Conservation (phyloP, 2,797 vertebrate genomes). For the Sebastes oblongus region DNA sequence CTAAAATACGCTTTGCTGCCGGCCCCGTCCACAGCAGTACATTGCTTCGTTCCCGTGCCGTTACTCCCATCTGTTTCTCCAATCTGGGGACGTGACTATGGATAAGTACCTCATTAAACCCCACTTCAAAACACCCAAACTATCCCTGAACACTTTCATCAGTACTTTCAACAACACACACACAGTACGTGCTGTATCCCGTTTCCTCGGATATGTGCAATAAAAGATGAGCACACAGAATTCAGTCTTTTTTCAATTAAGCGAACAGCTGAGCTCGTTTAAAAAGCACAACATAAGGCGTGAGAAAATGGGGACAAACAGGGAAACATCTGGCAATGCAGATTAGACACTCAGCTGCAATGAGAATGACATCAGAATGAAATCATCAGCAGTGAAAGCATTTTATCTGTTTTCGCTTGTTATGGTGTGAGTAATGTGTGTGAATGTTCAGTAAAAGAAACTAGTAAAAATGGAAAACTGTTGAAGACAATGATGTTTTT, state of each 20-base stretch:
- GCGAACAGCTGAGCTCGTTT: neutral
- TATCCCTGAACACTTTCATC: neutral
- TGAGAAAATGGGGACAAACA: neutral
- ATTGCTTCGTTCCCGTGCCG: no score
- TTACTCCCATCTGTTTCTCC: no score
- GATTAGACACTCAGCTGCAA: conserved; percentile 6
- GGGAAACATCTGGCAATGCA: conserved; percentile 15
- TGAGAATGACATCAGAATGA: neutral
- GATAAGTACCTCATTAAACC: neutral
- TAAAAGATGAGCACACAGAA: neutral
- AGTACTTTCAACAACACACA: neutral
- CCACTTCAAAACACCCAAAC: neutral
- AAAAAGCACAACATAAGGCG: neutral
- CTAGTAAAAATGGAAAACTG: neutral
- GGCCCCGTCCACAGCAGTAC: no score
- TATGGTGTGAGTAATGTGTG: neutral
- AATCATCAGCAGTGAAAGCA: neutral
- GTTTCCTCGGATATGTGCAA: neutral
- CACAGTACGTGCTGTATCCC: neutral
- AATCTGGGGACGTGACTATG: neutral
- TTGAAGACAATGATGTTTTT: neutral
- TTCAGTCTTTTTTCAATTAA: neutral
- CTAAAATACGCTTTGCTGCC: no score
- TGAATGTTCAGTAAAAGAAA: neutral
- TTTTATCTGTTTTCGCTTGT: neutral